These are phyloP conservation scores for Deilephila porcellus DNA, from an alignment of 2,888 invertebrate genomes.

Conservation along the genomic window DNA sequence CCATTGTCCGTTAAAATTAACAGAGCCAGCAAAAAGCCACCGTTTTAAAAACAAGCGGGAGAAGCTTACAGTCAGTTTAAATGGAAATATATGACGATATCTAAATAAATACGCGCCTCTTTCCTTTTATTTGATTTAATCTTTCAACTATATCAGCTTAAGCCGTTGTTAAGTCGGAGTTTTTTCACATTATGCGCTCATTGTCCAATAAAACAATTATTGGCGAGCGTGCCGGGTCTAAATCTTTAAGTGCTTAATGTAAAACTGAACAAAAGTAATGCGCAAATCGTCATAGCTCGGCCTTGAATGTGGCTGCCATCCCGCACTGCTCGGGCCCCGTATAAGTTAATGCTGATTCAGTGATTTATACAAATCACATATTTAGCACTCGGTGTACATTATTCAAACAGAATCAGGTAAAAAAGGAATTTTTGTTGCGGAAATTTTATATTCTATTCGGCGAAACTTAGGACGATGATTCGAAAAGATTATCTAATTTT, in stretches of 20 bases:
- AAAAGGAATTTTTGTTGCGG: not conserved
- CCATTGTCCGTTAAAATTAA: slow-evolving; percentile 75
- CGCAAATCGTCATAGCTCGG: slow-evolving; percentile 40
- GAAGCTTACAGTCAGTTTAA: slow-evolving; percentile 34
- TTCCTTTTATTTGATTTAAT: slow-evolving; percentile 22
- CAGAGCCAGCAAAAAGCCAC: slow-evolving; percentile 65
- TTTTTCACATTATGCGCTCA: slow-evolving; percentile 10
- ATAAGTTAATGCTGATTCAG: slow-evolving; percentile 52
- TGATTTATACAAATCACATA: slow-evolving; percentile 45
- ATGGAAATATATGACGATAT: slow-evolving; percentile 28
- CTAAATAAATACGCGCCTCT: slow-evolving; percentile 19
- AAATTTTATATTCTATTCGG: not conserved
- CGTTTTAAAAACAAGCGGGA: slow-evolving; percentile 45
- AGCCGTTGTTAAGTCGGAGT: slow-evolving; percentile 14
- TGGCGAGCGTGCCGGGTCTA: not conserved
- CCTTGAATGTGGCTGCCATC: slow-evolving; percentile 50
- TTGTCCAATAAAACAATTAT: slow-evolving; percentile 12
- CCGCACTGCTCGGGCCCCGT: slow-evolving; percentile 48
- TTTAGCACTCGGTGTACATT: slow-evolving; percentile 23
- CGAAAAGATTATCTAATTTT: too few species aligned
- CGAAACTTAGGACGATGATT: too few species aligned
- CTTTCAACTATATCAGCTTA: slow-evolving; percentile 19
- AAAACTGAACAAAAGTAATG: slow-evolving; percentile 25
- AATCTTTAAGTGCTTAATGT: slow-evolving; percentile 24
- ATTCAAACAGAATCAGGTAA: slow-evolving; percentile 5